phyloP scores from a whole-genome alignment of 2,888 invertebrate genomes.

The Lasius platythorax region DNA sequence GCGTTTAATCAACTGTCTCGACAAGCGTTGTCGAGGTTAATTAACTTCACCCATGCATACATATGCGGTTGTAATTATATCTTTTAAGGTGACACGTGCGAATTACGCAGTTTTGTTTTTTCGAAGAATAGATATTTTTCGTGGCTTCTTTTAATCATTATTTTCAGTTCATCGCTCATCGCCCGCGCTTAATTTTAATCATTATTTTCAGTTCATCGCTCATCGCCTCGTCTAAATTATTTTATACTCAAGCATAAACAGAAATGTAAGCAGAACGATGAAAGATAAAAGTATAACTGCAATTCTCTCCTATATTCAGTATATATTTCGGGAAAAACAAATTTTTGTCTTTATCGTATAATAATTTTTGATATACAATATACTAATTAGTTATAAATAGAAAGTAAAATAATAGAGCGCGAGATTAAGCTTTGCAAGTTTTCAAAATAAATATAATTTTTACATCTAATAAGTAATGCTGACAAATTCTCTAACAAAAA shows the following conservation, averaged over 20 bases:
- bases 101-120: constrained; percentile 18
- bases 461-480: neutral
- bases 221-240: neutral
- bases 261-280: neutral
- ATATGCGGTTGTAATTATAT: constrained; percentile 23
- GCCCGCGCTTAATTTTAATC: too few relatives aligned
- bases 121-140: neutral
- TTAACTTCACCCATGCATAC: constrained; percentile 38
- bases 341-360: neutral
- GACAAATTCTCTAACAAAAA: neutral
- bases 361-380: neutral
- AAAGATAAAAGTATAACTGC: neutral
- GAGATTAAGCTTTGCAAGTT: neutral
- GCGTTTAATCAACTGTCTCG: constrained; percentile 64
- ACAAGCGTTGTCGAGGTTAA: constrained; percentile 43
- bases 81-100: constrained; percentile 17
- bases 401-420: neutral
- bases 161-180: neutral
- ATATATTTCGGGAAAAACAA: neutral
- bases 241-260: neutral
- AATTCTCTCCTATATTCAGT: neutral
- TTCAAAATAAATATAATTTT: neutral
- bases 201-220: neutral
- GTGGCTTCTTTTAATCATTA: constrained; percentile 3
- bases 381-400: neutral